Conservation (phyloP, 2,113 vertebrate species). For the Oxygymnocypris stewartii region DNA sequence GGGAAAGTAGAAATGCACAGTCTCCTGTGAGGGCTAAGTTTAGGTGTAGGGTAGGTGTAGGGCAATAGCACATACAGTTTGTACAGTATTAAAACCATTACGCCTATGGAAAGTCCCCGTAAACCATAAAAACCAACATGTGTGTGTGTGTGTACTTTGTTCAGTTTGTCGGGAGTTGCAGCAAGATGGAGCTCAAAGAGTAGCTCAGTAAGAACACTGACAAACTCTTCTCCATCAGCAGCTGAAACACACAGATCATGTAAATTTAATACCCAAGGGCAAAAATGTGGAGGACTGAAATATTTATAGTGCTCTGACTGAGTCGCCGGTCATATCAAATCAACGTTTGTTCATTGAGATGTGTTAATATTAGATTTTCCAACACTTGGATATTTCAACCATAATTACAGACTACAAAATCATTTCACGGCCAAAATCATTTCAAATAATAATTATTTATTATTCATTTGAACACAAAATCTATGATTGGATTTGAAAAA, state of each 20-base stretch:
- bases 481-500: not conserved
- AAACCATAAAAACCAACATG: no score
- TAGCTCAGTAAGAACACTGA: constrained; percentile 89
- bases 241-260: constrained; percentile 66
- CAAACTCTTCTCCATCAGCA: constrained; percentile 86
- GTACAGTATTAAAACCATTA: no score
- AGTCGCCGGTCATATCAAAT: constrained; percentile 9
- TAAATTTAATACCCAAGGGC: constrained; percentile 38
- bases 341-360: constrained; percentile 13
- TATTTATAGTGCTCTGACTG: not conserved
- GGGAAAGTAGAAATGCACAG: no score
- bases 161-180: constrained; percentile 96
- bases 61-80: no score
- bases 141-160: constrained; percentile 79
- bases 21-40: no score
- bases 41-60: no score
- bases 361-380: constrained; percentile 2
- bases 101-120: no score
- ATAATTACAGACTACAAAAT: not conserved
- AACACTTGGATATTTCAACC: not conserved
- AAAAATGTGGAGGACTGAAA: constrained; percentile 45
- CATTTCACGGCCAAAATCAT: not conserved
- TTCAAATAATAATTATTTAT: not conserved
- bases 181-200: constrained; percentile 96
- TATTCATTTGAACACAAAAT: not conserved